These are phyloP conservation scores for Urechis unicinctus DNA, from an alignment of 2,888 invertebrate genomes.

Conservation along the genomic window DNA sequence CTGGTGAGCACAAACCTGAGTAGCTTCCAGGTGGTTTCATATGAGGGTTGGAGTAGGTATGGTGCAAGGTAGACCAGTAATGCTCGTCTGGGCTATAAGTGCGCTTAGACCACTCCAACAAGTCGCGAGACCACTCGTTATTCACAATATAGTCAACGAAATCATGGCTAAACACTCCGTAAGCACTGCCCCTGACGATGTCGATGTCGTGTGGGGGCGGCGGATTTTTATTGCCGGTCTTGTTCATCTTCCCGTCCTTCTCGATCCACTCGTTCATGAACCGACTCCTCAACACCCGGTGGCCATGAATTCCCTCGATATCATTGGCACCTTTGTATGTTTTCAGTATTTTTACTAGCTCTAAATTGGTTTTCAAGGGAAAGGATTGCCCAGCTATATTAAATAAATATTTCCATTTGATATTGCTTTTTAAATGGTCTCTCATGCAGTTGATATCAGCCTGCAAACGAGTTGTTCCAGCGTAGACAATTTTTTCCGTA, in stretches of 20 bases:
- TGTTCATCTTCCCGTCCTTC: constrained; percentile 20
- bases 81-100: constrained; percentile 47
- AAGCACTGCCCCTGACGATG: constrained; percentile 45
- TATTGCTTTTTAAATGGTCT: constrained; percentile 25
- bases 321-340: constrained; percentile 48
- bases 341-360: constrained; percentile 44
- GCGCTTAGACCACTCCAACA: constrained; percentile 39
- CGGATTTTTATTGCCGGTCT: constrained; percentile 21
- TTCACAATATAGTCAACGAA: constrained; percentile 40
- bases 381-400: constrained; percentile 46
- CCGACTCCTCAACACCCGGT: constrained; percentile 22
- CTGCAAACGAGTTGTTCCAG: constrained; percentile 37
- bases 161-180: constrained; percentile 40
- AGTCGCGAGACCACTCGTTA: constrained; percentile 29
- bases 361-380: constrained; percentile 44
- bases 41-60: constrained; percentile 29
- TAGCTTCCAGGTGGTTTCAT: constrained; percentile 40
- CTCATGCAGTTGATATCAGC: constrained; percentile 46
- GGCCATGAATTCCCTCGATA: constrained; percentile 40
- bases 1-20: no score
- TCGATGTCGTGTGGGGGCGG: constrained; percentile 25
- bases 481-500: constrained; percentile 40
- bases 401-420: constrained; percentile 44
- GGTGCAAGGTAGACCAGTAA: constrained; percentile 46
- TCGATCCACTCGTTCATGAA: constrained; percentile 22